phyloP scores from a whole-genome alignment of 2,797 vertebrate species.

The Cuculus canorus region DNA sequence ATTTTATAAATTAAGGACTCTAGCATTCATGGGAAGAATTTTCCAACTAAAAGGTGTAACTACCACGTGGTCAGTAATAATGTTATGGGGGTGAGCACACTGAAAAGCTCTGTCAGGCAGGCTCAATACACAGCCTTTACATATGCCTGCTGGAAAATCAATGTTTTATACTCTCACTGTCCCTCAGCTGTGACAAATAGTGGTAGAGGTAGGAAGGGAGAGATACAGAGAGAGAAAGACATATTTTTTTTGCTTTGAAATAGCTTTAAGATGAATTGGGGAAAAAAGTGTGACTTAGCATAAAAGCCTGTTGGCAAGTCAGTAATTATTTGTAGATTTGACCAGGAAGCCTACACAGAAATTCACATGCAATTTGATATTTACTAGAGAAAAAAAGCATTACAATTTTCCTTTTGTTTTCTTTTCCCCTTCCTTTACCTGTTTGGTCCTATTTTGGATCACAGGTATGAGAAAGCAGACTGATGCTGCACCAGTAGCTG shows the following conservation, averaged over 20 bases:
- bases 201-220: neutral
- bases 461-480: neutral
- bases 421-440: neutral
- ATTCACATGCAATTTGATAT: neutral
- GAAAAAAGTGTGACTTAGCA: neutral
- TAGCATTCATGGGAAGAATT: neutral
- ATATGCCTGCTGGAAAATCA: neutral
- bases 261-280: neutral
- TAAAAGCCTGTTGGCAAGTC: neutral
- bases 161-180: neutral
- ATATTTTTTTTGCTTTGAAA: neutral
- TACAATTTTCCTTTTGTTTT: neutral
- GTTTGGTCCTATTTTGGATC: neutral
- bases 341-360: neutral
- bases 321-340: neutral
- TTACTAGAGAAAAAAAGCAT: neutral
- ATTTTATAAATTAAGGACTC: neutral
- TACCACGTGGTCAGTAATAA: neutral
- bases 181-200: neutral
- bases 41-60: neutral
- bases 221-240: neutral
- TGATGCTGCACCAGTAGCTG: neutral
- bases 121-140: neutral
- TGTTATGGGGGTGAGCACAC: accelerated
- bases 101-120: neutral